Evolutionary conservation across 2,888 invertebrate species (phyloP).

Genomic region (Eristalis arbustorum): DNA sequence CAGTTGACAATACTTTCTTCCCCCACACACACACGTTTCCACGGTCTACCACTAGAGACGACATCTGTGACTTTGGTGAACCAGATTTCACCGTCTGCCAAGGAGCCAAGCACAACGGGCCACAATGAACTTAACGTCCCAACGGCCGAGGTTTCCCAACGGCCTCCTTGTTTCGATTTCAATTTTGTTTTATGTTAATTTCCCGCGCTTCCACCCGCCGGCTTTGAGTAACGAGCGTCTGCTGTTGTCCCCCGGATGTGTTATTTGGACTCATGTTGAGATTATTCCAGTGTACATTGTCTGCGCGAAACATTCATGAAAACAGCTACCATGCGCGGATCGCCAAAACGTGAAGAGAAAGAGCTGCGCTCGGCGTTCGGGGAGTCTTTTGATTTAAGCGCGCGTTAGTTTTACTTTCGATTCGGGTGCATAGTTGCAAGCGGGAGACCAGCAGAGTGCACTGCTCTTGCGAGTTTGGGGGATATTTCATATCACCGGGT

Average conservation of each 20-base stretch:
- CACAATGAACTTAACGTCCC: not conserved
- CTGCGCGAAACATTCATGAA: slow-evolving; percentile 15
- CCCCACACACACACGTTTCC: not conserved
- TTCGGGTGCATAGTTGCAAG: slow-evolving; percentile 53
- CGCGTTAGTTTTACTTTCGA: slow-evolving; percentile 36
- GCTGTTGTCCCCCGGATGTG: slow-evolving; percentile 7
- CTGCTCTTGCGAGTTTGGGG: slow-evolving; percentile 34
- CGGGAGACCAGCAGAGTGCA: not conserved
- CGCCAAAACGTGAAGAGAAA: slow-evolving; percentile 58
- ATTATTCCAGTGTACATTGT: slow-evolving; percentile 40
- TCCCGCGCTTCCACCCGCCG: no score
- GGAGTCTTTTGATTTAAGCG: slow-evolving; percentile 56
- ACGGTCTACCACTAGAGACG: slow-evolving; percentile 4
- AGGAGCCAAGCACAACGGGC: slow-evolving; percentile 32
- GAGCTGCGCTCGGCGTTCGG: not conserved
- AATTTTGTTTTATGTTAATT: slow-evolving; percentile 68
- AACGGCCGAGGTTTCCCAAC: not conserved
- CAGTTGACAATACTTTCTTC: slow-evolving; percentile 41
- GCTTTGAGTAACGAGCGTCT: slow-evolving; percentile 65
- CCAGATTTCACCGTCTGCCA: slow-evolving; percentile 57
- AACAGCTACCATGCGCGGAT: slow-evolving; percentile 40
- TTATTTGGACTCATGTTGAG: slow-evolving; percentile 63
- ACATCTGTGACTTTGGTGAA: slow-evolving; percentile 52
- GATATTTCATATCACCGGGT: slow-evolving; percentile 53
- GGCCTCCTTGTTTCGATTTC: slow-evolving; percentile 59